Evolutionary conservation across 2,113 vertebrate species (phyloP), one percentile per base, ranked within the genome.

Genomic region (Anguilla rostrata): DNA sequence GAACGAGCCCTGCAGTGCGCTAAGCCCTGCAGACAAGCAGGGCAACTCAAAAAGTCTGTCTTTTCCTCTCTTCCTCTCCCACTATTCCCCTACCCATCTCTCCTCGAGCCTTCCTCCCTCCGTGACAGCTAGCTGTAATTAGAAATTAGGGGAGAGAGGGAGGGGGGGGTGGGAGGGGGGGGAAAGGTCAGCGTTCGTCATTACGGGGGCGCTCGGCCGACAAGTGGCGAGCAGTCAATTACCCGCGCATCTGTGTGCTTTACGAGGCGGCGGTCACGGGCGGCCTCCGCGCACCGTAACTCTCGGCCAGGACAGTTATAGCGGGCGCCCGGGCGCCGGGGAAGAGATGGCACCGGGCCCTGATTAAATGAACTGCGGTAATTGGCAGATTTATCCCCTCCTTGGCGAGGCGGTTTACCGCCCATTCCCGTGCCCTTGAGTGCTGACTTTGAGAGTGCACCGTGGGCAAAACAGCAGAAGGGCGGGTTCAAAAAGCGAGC

Each of bases 191-290:
- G 94, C 96, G 96, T 94, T 93, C 94, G 92, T 96, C 96, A 95
- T 97, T 97, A 96, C 95, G 95, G 93, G 95, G 95, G 96, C 94
- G 95, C 96, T 97, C 95, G 97, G 94, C 95, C 92, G 95, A 97
- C 91, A 95, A 97, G 96, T 95, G 95, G 96, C 95, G 94, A 96
- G 97, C 97, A 98, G 97, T 97, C 97, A 97, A 97, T 99, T 98
- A 99, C 98, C 97, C 96, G 96, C 96, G 97, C 98, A 98, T 99
- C 97, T 98, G 97, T 98, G 97, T 97, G 97, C 97, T 99, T 99
- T 98, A 99, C 96, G 96, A 97, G 95, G 96, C 96, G 86, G 91
- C 78, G 94, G 89, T 92, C 96, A 95, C 94, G 91, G 96, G 92
- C 95, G 84, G 91, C 93, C 93, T 71, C 93, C 88, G 89, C 95